Evolutionary conservation across 2,888 invertebrate species (phyloP), one percentile per base, ranked within the genome.

Genomic region (Luperina testacea): DNA sequence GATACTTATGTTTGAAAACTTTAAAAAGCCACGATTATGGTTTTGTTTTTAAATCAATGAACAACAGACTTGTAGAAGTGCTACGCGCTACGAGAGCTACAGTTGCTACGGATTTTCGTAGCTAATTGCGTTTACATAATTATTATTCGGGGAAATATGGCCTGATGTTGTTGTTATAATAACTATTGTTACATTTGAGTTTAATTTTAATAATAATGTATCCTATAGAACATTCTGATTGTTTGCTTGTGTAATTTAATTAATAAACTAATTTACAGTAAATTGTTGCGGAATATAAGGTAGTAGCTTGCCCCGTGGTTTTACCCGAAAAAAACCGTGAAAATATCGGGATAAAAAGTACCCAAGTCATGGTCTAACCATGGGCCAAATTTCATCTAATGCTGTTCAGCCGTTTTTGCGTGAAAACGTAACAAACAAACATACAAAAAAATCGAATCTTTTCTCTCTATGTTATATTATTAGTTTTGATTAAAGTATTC

Each of bases 71-170:
- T 8, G 5, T 8, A 9, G 6, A 45, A 2, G 53, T 68, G 61
- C 72, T 63, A 53, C 67, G 45, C n/a, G 72, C 79, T 79, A 78
- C 72, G 65, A 68, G n/a, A 27, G 15, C 17, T 79, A 72, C 72
- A 27, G 15, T 20, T 45, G 38, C 27, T 69, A 79, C 68, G 79
- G 17, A 17, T 68, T 78, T 72, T 61, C 38, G 72, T 72, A 63
- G 72, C 45, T 13, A 61, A 38, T 61, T n/a, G 42, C 38, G 15
- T 75, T 70, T 32, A 71, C 32, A 4, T n/a, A 59, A 59, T 59
- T 13, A n/a, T 59, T 59, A 11, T 59, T 59, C 13, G 13, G 59
- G n/a, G n/a, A n/a, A 59, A 59, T n/a, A n/a, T 59, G 6, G 1
- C 4, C 5, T 4, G 0, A 59, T 5, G n/a, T n/a, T n/a, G 13